A percentile compares a stretch with the other conserved stretches of the same genome.
These are phyloP conservation scores for Pyrrhura leucotis DNA, from an alignment of 2,797 vertebrate species.

Conservation along the genomic window DNA sequence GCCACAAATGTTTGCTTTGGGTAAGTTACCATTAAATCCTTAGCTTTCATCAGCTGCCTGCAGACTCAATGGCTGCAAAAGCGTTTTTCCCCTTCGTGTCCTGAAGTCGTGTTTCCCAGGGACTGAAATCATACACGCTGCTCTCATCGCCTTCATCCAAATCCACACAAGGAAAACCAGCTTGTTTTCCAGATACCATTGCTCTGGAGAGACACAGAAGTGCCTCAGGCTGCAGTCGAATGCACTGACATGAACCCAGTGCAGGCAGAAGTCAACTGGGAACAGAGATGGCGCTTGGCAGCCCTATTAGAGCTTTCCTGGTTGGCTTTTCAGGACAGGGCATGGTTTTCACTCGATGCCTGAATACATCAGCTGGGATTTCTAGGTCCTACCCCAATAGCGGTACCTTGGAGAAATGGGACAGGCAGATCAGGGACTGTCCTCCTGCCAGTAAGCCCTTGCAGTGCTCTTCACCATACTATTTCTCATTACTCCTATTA, in stretches of 20 bases:
- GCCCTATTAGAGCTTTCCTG: background rate
- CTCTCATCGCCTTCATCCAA: background rate
- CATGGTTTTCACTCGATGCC: background rate
- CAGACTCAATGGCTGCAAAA: constrained; percentile 5
- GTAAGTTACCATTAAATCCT: background rate
- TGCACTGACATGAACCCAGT: rapidly evolving
- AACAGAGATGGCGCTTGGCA: background rate
- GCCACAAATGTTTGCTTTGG: constrained; percentile 1
- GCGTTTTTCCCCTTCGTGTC: background rate
- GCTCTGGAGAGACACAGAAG: background rate
- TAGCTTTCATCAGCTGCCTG: background rate
- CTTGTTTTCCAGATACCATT: background rate
- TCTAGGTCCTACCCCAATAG: background rate
- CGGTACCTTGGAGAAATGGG: background rate
- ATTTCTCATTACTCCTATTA: background rate
- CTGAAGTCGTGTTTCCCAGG: background rate
- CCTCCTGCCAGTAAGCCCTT: background rate
- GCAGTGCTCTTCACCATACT: background rate
- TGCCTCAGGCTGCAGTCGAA: background rate
- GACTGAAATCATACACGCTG: background rate
- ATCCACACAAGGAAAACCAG: background rate
- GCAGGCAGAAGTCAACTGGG: background rate
- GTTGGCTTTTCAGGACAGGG: background rate
- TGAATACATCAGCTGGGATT: background rate
- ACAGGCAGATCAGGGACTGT: background rate